These are phyloP conservation scores for Antennarius striatus DNA, from an alignment of 2,113 vertebrate species.

Conservation along the genomic window DNA sequence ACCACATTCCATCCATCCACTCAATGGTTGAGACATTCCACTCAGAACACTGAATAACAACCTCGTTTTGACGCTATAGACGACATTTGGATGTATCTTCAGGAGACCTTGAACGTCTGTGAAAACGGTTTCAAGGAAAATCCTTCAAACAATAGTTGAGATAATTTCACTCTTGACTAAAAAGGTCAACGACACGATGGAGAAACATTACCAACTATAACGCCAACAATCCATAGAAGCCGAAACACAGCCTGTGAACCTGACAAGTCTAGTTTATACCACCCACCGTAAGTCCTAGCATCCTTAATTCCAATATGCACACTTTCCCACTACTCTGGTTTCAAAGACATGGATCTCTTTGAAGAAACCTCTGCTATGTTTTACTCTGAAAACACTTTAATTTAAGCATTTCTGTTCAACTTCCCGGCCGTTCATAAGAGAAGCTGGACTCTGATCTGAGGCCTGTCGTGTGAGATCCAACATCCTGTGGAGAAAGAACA, in stretches of 20 bases:
- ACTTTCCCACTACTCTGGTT: background rate
- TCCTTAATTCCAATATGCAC: background rate
- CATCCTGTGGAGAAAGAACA: slow-evolving; percentile 57
- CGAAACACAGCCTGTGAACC: background rate
- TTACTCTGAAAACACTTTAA: slow-evolving; percentile 23
- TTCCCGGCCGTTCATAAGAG: slow-evolving; percentile 48
- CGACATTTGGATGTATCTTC: no score
- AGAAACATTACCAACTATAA: no score
- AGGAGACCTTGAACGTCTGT: no score
- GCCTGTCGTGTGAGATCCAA: slow-evolving; percentile 66
- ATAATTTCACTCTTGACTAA: background rate
- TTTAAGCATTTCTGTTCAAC: slow-evolving; percentile 31
- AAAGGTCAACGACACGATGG: background rate
- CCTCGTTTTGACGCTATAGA: background rate
- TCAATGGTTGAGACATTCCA: no score
- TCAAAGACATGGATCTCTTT: slow-evolving; percentile 26
- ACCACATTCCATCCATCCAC: background rate
- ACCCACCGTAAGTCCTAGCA: no score
- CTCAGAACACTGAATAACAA: background rate
- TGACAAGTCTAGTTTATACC: no score
- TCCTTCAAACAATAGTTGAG: background rate
- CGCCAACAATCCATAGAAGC: background rate
- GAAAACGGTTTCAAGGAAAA: background rate
- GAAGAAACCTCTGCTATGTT: slow-evolving; percentile 22
- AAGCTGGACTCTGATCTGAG: slow-evolving; percentile 49